Conservation (phyloP, 2,888 invertebrate genomes). For the Tiphia femorata region DNA sequence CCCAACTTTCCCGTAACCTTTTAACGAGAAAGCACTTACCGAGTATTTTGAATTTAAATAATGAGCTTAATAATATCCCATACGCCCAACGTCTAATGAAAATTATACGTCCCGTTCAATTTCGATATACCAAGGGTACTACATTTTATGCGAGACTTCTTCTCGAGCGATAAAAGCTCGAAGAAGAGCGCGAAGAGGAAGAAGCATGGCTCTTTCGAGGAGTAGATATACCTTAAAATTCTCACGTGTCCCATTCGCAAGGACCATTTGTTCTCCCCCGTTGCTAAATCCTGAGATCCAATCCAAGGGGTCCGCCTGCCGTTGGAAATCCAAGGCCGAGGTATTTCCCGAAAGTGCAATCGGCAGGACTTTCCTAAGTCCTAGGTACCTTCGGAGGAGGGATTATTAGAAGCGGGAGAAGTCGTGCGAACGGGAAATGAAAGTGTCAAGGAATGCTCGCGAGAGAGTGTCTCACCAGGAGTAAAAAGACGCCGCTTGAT, state of each 20-base stretch:
- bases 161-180: too few species aligned
- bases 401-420: background rate
- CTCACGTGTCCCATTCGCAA: constrained; percentile 21
- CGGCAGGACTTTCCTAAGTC: background rate
- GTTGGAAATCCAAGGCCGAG: background rate
- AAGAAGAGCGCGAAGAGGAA: background rate
- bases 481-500: too few species aligned
- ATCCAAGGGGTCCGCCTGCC: constrained; percentile 14
- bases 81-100: too few species aligned
- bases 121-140: too few species aligned
- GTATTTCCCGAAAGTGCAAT: background rate
- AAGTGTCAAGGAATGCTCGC: constrained; percentile 31
- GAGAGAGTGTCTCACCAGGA: too few species aligned
- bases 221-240: constrained; percentile 29
- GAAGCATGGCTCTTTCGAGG: constrained; percentile 15
- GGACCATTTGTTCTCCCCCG: constrained; percentile 38
- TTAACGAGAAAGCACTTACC: too few species aligned
- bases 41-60: too few species aligned
- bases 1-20: background rate
- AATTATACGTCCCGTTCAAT: too few species aligned
- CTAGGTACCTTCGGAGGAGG: background rate
- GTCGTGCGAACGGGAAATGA: constrained; percentile 33
- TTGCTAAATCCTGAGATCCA: constrained; percentile 39
- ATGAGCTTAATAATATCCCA: too few species aligned
- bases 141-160: too few species aligned